A percentile compares a stretch with the other conserved stretches of the same genome.
Conservation (phyloP, 23 tunicate species). For the Halocynthia aurantium region DNA sequence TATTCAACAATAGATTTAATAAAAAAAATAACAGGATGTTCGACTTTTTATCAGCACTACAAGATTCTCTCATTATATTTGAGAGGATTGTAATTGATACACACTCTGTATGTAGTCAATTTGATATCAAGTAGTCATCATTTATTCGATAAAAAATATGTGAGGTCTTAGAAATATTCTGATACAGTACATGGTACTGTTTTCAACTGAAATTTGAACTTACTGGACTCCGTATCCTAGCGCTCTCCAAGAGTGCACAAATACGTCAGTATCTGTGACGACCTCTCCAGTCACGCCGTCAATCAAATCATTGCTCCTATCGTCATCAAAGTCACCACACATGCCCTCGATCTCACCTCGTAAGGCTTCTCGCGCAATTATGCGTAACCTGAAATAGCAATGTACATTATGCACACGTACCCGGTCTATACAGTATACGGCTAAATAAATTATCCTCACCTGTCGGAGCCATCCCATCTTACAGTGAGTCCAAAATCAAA, state of each 20-base stretch:
- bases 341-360: slow-evolving; percentile 51
- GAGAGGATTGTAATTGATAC: too few relatives aligned
- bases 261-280: slow-evolving; percentile 14
- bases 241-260: slow-evolving; percentile 38
- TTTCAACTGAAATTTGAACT: background rate
- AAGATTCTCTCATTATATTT: too few relatives aligned
- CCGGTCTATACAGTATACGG: background rate
- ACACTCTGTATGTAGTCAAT: too few relatives aligned
- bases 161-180: too few relatives aligned
- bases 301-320: slow-evolving; percentile 38
- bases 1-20: too few relatives aligned
- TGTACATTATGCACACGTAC: background rate
- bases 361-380: slow-evolving; percentile 25
- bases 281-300: slow-evolving; percentile 24
- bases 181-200: too few relatives aligned
- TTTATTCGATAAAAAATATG: too few relatives aligned
- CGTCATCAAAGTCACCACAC: slow-evolving; percentile 66
- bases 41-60: too few relatives aligned
- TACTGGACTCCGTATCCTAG: slow-evolving; percentile 28
- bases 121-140: too few relatives aligned
- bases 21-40: too few relatives aligned
- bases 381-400: slow-evolving; percentile 26
- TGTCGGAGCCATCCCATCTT: slow-evolving; percentile 66
- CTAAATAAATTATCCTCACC: slow-evolving; percentile 15
- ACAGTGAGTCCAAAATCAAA: slow-evolving; percentile 31